Conservation (phyloP, 2,888 invertebrate genomes). For the Coronaproctus castanopsis region DNA sequence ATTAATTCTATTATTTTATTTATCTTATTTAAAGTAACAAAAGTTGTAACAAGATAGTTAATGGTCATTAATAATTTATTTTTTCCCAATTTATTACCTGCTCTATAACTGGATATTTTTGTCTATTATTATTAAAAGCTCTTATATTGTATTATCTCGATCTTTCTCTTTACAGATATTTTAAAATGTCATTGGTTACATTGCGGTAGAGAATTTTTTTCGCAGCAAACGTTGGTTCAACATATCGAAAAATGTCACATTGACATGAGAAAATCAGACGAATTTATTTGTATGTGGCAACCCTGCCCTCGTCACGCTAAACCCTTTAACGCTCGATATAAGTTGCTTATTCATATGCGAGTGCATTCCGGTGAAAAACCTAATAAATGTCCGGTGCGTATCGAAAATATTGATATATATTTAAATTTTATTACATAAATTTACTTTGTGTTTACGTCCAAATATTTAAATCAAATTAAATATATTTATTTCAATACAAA, state of each 20-base stretch:
- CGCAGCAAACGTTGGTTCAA: conserved; percentile 56
- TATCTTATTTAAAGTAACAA: too few relatives aligned
- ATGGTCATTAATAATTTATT: too few relatives aligned
- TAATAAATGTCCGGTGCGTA: conserved; percentile 85
- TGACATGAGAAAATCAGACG: conserved; percentile 30
- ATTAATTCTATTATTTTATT: too few relatives aligned
- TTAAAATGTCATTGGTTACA: conserved; percentile 62
- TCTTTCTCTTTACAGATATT: conserved; percentile 10
- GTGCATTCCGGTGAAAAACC: conserved; percentile 97
- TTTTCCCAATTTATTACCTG: too few relatives aligned
- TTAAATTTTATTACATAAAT: too few relatives aligned
- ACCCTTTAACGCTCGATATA: conserved; percentile 95
- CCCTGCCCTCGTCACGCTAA: conserved; percentile 74
- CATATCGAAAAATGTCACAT: conserved; percentile 76
- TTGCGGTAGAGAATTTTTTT: conserved; percentile 57
- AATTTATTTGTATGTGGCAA: conserved; percentile 83
- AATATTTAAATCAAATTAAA: background rate
- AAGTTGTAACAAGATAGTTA: too few relatives aligned
- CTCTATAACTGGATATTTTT: too few relatives aligned
- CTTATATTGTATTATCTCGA: too few relatives aligned
- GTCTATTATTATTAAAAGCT: too few relatives aligned
- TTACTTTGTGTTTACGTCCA: background rate
- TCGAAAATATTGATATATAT: conserved; percentile 1
- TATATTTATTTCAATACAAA: too few relatives aligned
- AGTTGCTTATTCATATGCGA: conserved; percentile 87